A percentile compares a stretch with the other conserved stretches of the same genome.
These are phyloP conservation scores for Epizoanthus stellaris DNA, from an alignment of 92 coral and sea anemone genomes.

Conservation along the genomic window DNA sequence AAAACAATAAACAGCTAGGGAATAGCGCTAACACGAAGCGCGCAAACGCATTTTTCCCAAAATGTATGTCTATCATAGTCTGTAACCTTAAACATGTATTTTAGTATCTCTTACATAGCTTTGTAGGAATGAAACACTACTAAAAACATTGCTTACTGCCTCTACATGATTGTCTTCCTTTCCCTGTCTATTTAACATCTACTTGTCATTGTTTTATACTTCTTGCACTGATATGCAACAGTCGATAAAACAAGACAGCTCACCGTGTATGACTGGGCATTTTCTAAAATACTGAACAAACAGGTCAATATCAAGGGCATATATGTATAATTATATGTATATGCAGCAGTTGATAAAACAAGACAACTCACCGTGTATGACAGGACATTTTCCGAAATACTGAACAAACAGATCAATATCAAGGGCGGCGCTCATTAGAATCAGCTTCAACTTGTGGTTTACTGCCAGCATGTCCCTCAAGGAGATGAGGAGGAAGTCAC, in stretches of 20 bases:
- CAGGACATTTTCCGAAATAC: conserved; percentile 96
- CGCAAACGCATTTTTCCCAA: too few relatives aligned
- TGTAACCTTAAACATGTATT: too few relatives aligned
- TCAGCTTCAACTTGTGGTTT: conserved; percentile 82
- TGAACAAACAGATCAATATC: conserved; percentile 89
- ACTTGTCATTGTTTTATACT: background rate
- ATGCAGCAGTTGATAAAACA: background rate
- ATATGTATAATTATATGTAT: too few relatives aligned
- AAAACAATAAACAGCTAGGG: too few relatives aligned
- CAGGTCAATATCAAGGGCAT: conserved; percentile 85
- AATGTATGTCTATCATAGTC: too few relatives aligned
- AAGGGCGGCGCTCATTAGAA: conserved; percentile 97
- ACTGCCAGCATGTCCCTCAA: conserved; percentile 84
- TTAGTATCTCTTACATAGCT: too few relatives aligned
- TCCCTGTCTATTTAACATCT: background rate
- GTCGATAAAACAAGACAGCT: conserved; percentile 11
- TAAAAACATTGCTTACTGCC: too few relatives aligned
- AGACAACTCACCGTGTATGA: conserved; percentile 77
- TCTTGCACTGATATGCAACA: background rate
- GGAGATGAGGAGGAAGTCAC: conserved; percentile 93
- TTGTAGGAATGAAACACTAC: too few relatives aligned
- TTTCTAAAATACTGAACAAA: conserved; percentile 93
- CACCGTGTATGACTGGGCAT: conserved; percentile 97
- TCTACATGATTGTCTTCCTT: background rate
- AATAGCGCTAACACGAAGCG: too few relatives aligned